A percentile compares a stretch with the other conserved stretches of the same genome.
phyloP scores from a whole-genome alignment of 2,113 vertebrate genomes.

The Laticauda laticaudata region DNA sequence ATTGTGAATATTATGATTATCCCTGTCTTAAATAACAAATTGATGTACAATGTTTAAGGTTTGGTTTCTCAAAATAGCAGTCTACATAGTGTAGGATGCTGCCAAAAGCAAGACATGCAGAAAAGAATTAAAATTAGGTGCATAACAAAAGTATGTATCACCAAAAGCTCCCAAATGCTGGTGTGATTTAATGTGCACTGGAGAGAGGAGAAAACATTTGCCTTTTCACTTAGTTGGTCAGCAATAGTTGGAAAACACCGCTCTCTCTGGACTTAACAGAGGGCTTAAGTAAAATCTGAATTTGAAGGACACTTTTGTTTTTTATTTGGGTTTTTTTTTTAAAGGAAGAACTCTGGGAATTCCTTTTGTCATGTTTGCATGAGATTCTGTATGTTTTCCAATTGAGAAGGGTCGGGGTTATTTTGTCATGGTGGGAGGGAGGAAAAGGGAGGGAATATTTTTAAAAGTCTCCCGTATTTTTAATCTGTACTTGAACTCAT shows the following conservation, averaged over 20 bases:
- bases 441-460: conserved; percentile 36
- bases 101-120: not conserved
- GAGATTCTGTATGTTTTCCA: conserved; percentile 56
- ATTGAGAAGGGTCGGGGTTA: conserved; percentile 1
- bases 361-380: conserved; percentile 52
- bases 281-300: rapidly evolving
- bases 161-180: not conserved
- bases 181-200: not conserved
- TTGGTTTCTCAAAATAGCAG: not conserved
- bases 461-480: conserved; percentile 33
- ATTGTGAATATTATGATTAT: not conserved
- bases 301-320: not conserved
- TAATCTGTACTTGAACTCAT: conserved; percentile 49
- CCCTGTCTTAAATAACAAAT: not conserved
- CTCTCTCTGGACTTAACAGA: not conserved
- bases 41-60: not conserved
- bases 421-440: conserved; percentile 33
- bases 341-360: not conserved
- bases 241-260: not conserved
- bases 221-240: not conserved
- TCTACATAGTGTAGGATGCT: not conserved
- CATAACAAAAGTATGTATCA: not conserved
- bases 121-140: not conserved
- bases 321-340: not conserved
- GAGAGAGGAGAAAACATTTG: not conserved